Conservation (phyloP, 2,797 vertebrate genomes). For the Rhinophrynus dorsalis region DNA sequence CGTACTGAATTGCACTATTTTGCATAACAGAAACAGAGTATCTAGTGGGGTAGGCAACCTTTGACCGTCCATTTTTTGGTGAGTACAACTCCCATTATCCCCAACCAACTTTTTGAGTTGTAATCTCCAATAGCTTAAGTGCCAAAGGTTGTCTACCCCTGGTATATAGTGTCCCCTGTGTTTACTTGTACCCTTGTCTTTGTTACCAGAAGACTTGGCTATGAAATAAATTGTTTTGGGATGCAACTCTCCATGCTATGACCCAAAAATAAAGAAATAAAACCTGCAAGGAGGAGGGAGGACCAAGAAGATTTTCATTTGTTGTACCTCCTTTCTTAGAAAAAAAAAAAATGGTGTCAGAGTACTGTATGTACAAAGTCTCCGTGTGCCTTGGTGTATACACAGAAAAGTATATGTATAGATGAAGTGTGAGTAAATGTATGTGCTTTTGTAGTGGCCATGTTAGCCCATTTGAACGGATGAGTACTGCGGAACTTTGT, state of each 20-base stretch:
- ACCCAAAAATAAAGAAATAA: constrained; percentile 43
- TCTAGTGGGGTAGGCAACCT: too few species aligned
- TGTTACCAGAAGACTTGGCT: constrained; percentile 48
- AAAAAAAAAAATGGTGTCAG: not conserved
- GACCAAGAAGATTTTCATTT: constrained; percentile 46
- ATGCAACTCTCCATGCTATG: constrained; percentile 52
- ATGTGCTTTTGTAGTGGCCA: not conserved
- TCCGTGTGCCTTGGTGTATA: constrained; percentile 38
- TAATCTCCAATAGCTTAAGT: too few species aligned
- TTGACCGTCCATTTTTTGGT: too few species aligned
- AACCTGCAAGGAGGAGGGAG: constrained; percentile 14
- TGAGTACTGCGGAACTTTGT: too few species aligned
- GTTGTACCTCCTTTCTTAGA: constrained; percentile 13
- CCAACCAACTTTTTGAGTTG: too few species aligned
- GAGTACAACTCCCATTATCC: too few species aligned
- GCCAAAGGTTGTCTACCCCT: too few species aligned
- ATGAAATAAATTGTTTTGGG: constrained; percentile 54
- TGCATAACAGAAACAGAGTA: constrained; percentile 53
- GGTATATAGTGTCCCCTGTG: constrained; percentile 53
- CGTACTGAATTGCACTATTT: constrained; percentile 57
- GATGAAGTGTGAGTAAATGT: not conserved
- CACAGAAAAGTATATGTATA: not conserved
- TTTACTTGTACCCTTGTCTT: constrained; percentile 46
- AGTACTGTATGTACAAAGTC: constrained; percentile 3
- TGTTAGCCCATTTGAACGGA: not conserved